Evolutionary conservation across 2,888 invertebrate genomes (phyloP), one percentile per base, ranked within the genome.

Genomic region (Altica lythri): DNA sequence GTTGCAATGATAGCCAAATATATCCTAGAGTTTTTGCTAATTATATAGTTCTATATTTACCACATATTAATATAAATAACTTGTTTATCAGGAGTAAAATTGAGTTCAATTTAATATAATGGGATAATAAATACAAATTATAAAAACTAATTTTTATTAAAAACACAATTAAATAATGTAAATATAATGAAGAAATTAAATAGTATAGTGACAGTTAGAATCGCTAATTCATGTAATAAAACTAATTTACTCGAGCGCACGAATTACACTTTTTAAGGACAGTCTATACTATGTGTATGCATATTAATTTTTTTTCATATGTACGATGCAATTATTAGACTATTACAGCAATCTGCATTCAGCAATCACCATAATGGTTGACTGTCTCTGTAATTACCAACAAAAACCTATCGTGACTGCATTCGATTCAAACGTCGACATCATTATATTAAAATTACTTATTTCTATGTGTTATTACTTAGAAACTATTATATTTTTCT

Each of bases 331-430:
- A 67, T 68, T 69, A 66, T 27, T 35, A 53, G 13, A 56, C 65
- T 66, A 71, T 71, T 70, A 71, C 61, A 62, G 64, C 68, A 67
- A 71, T 72, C 67, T 69, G 70, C 70, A 70, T 70, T 61, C 55
- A 60, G 68, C 67, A 73, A 71, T 73, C 70, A 70, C 67, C 70
- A 70, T 73, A 71, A 71, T 67, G 68, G 65, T 66, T 61, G 68
- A 63, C 66, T 65, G 65, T 68, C 64, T 64, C 56, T 67, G 68
- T 69, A 69, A 67, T 68, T 70, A 69, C 63, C 60, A 63, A 68
- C 67, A 72, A 73, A 72, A 73, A 72, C 71, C 69, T 73, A 71
- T 72, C 73, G 73, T 73, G 73, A 72, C 73, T 72, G 71, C 71
- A 71, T 72, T 71, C 71, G 69, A 71, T 70, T 69, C 64, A 64